phyloP scores from a whole-genome alignment of 2,888 invertebrate genomes.

The Trileptium ribeirensis region DNA sequence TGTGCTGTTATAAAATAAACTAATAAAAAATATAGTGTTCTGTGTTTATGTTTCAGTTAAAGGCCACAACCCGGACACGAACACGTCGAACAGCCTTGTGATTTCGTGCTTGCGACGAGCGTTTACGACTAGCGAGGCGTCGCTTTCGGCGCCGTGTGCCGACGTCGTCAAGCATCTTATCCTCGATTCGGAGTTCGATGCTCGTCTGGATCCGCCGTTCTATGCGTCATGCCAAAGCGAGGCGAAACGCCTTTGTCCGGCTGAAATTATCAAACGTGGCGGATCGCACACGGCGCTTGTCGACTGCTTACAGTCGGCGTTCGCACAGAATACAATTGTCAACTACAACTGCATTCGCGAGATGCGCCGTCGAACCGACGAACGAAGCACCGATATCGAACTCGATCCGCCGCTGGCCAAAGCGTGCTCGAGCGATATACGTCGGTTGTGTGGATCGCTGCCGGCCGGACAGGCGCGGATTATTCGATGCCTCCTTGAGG shows the following conservation, averaged over 20 bases:
- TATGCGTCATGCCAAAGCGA: conserved; percentile 67
- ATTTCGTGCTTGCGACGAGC: background rate
- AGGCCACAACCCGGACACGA: no score
- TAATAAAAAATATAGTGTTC: no score
- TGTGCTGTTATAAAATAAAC: no score
- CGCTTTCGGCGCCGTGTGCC: background rate
- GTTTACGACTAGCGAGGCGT: background rate
- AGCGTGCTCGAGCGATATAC: conserved; percentile 72
- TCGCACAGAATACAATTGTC: conserved; percentile 49
- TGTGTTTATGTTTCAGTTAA: no score
- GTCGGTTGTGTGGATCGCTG: conserved; percentile 56
- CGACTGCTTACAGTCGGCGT: conserved; percentile 72
- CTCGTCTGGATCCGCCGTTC: conserved; percentile 78
- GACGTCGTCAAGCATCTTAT: conserved; percentile 40
- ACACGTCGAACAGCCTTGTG: no score
- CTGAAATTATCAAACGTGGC: conserved; percentile 53
- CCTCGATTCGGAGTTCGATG: conserved; percentile 65
- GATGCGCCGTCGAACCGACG: conserved; percentile 76
- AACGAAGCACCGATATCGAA: conserved; percentile 81
- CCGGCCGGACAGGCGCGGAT: conserved; percentile 77
- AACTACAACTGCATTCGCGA: conserved; percentile 57
- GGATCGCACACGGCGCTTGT: conserved; percentile 63
- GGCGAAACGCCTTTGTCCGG: conserved; percentile 45
- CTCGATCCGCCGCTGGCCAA: conserved; percentile 83
- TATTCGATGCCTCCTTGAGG: conserved; percentile 47